Evolutionary conservation across 1,140 invertebrate genomes (phyloP), one percentile per base, ranked within the genome.

Genomic region (Bradysia coprophila): DNA sequence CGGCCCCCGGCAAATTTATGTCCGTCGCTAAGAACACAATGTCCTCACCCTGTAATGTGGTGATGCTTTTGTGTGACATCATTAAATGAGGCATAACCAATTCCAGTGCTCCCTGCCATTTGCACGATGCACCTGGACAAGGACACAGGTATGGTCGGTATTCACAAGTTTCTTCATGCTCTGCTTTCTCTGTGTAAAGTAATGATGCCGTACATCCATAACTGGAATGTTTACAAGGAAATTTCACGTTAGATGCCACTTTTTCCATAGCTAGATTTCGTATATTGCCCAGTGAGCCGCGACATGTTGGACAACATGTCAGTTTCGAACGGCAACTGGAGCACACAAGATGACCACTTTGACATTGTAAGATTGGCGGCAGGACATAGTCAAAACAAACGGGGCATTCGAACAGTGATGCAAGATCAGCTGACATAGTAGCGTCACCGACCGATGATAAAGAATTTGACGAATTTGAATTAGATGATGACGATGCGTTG

Each of bases 301-400:
- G 75, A 60, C 96, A 99, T 38, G 93, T 98, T 22, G 95, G 95
- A 66, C 95, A 99, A 60, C 88, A 91, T 38, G 81, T 84, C 42
- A 98, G 72, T 65, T 98, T 98, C 33, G 91, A 90, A 51, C 94
- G 72, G 66, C 96, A 99, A 54, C 80, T 86, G 33, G 89, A 85
- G 68, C 96, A 99, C 45, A 88, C 81, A 44, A 89, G 66, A 62
- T 89, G 84, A 28, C 85, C 85, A 53, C 81, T 86, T 58, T 85
- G 83, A 59, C 84, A 89, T 61, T 89, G 84, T 54, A 86, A 65
- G 49, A 89, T 95, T 15, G 96, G 96, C 43, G 95, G 95, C 52
- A 98, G 68, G 44, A 98, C 95, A 75, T 97, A 98, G 65, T 99
- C 96, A 65, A 98, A 97, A 65, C 96, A 99, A 40, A 99, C 96